phyloP scores from a whole-genome alignment of 1,140 invertebrate genomes.

The Calliopsis andreniformis region DNA sequence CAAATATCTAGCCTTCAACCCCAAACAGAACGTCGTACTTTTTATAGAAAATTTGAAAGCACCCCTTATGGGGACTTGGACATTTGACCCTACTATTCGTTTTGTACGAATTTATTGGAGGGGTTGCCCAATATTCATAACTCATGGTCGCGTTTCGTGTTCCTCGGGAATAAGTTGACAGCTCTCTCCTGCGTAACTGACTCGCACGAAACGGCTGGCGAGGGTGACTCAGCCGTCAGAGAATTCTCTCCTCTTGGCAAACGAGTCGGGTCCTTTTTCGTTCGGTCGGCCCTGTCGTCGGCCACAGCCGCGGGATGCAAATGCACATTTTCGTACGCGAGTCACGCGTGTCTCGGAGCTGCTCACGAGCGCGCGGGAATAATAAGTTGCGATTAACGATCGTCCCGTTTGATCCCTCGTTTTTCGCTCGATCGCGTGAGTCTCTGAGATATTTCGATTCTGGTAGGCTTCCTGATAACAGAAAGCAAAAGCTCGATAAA shows the following conservation, averaged over 20 bases:
- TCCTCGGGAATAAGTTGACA: background rate
- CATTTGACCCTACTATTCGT: no score
- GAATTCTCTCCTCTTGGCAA: slow-evolving; percentile 54
- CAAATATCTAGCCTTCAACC: no score
- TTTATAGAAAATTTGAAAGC: no score
- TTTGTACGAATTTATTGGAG: slow-evolving; percentile 1
- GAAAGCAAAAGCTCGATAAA: no score
- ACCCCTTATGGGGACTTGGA: no score
- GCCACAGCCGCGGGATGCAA: slow-evolving; percentile 39
- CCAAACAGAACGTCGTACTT: no score
- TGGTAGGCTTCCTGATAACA: background rate
- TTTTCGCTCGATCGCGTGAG: background rate
- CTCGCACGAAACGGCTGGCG: slow-evolving; percentile 26
- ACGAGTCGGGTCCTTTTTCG: slow-evolving; percentile 52
- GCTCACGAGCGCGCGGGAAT: slow-evolving; percentile 50
- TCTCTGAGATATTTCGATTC: background rate
- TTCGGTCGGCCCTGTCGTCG: slow-evolving; percentile 19
- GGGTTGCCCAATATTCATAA: background rate
- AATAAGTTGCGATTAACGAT: slow-evolving; percentile 48
- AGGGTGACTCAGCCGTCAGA: slow-evolving; percentile 48
- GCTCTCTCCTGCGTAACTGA: slow-evolving; percentile 15
- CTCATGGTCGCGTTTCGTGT: slow-evolving; percentile 21
- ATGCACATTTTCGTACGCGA: slow-evolving; percentile 43
- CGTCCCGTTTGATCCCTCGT: slow-evolving; percentile 10
- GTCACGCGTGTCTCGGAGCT: slow-evolving; percentile 48